These are phyloP conservation scores for Callopanchax toddi DNA, from an alignment of 2,113 vertebrate species.

Conservation along the genomic window DNA sequence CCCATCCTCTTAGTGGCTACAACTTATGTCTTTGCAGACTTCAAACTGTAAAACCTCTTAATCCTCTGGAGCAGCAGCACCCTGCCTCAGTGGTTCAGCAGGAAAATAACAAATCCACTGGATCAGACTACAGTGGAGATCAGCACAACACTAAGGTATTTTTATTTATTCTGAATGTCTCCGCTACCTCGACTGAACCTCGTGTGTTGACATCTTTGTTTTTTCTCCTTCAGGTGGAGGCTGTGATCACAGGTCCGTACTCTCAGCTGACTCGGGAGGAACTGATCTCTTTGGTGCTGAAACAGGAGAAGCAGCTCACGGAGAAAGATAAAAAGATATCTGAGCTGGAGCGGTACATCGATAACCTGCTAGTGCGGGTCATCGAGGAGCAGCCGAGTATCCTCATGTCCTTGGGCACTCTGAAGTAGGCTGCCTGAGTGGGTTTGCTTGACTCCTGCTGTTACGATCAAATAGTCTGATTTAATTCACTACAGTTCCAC, in stretches of 20 bases:
- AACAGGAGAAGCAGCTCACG: slow-evolving; percentile 85
- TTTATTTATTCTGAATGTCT: background rate
- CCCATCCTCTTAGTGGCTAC: background rate
- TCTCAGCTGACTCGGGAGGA: slow-evolving; percentile 90
- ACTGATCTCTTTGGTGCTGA: slow-evolving; percentile 88
- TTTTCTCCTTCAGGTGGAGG: slow-evolving; percentile 44
- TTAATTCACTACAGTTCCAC: background rate
- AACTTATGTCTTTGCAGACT: slow-evolving; percentile 76
- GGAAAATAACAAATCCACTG: slow-evolving; percentile 52
- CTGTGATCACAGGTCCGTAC: slow-evolving; percentile 80
- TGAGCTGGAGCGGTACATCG: slow-evolving; percentile 92
- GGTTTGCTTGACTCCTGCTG: too few relatives aligned
- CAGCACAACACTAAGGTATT: slow-evolving; percentile 68
- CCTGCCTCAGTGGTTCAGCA: slow-evolving; percentile 56
- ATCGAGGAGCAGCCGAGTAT: slow-evolving; percentile 93
- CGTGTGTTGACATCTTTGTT: background rate
- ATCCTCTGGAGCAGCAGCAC: slow-evolving; percentile 73
- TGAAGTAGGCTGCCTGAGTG: slow-evolving; percentile 58
- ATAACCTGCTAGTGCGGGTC: slow-evolving; percentile 90
- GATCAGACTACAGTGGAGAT: slow-evolving; percentile 1
- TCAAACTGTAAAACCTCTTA: slow-evolving; percentile 93
- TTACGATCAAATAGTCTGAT: background rate
- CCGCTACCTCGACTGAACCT: background rate
- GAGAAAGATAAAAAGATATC: slow-evolving; percentile 86
- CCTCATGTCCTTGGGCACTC: slow-evolving; percentile 74